Conservation (phyloP, 2,797 vertebrate genomes). For the Myotis vivesi region DNA sequence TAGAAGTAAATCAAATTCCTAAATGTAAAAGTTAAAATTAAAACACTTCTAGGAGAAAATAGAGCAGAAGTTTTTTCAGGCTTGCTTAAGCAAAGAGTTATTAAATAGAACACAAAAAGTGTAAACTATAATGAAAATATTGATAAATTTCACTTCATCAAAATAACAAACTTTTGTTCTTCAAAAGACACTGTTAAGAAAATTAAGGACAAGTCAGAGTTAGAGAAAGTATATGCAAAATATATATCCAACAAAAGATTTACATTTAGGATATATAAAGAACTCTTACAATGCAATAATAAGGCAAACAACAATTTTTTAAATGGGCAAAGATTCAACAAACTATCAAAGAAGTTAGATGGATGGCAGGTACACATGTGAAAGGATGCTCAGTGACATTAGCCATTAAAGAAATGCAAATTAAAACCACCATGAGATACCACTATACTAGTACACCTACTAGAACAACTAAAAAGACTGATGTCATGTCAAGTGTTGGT, state of each 20-base stretch:
- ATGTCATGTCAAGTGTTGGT: not conserved
- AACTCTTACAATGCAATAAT: not conserved
- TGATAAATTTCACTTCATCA: slow-evolving; percentile 21
- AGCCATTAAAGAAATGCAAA: not conserved
- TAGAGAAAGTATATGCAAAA: slow-evolving; percentile 35
- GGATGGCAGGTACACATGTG: not conserved
- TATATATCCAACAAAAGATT: slow-evolving; percentile 15
- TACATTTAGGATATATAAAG: not conserved
- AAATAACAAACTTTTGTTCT: slow-evolving; percentile 5
- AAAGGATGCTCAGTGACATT: not conserved
- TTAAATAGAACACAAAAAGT: slow-evolving; percentile 21
- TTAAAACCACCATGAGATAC: not conserved
- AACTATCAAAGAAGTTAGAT: not conserved
- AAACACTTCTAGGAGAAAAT: slow-evolving; percentile 31
- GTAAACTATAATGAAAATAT: not conserved
- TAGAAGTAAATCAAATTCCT: not conserved
- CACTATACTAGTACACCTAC: not conserved
- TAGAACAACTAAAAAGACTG: not conserved
- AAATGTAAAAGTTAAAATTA: slow-evolving; percentile 35
- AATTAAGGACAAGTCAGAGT: slow-evolving; percentile 33
- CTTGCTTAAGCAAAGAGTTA: not conserved
- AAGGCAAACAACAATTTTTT: not conserved
- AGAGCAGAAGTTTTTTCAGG: not conserved
- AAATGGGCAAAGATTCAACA: not conserved
- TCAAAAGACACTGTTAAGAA: slow-evolving; percentile 22